Evolutionary conservation across 2,888 invertebrate genomes (phyloP).

Genomic region (Pharmacophagus antenor): DNA sequence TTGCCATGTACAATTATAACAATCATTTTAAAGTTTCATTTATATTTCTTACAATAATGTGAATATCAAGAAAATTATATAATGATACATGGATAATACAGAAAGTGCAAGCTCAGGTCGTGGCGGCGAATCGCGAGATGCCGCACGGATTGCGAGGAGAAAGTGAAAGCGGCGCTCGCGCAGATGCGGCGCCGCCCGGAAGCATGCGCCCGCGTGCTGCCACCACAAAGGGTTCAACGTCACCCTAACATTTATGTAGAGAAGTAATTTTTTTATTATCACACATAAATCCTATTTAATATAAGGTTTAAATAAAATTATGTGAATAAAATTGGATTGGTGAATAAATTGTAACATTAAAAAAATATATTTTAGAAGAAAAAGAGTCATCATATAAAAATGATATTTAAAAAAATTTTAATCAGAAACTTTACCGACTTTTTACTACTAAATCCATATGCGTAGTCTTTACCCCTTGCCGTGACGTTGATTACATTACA

Average conservation of each 20-base stretch:
- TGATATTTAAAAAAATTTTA: slow-evolving; percentile 9
- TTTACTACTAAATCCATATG: slow-evolving; percentile 78
- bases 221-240: slow-evolving; percentile 53
- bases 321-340: not conserved
- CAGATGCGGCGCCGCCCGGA: slow-evolving; percentile 77
- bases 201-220: slow-evolving; percentile 57
- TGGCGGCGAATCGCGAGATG: slow-evolving; percentile 60
- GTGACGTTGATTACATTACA: slow-evolving; percentile 62
- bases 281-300: not conserved
- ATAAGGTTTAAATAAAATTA: not conserved
- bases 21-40: not conserved
- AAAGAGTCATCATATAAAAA: too few species aligned
- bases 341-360: too few species aligned
- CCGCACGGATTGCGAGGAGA: slow-evolving; percentile 62
- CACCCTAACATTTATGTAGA: slow-evolving; percentile 2
- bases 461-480: slow-evolving; percentile 60
- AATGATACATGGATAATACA: slow-evolving; percentile 56
- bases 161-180: slow-evolving; percentile 76
- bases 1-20: not conserved
- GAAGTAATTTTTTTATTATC: not conserved
- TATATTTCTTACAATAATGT: slow-evolving; percentile 50
- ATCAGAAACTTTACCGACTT: slow-evolving; percentile 76
- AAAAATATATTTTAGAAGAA: not conserved
- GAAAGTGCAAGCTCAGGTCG: slow-evolving; percentile 57
- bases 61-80: slow-evolving; percentile 47